phyloP scores from a whole-genome alignment of 2,888 invertebrate species.

The Steinernema carpocapsae region DNA sequence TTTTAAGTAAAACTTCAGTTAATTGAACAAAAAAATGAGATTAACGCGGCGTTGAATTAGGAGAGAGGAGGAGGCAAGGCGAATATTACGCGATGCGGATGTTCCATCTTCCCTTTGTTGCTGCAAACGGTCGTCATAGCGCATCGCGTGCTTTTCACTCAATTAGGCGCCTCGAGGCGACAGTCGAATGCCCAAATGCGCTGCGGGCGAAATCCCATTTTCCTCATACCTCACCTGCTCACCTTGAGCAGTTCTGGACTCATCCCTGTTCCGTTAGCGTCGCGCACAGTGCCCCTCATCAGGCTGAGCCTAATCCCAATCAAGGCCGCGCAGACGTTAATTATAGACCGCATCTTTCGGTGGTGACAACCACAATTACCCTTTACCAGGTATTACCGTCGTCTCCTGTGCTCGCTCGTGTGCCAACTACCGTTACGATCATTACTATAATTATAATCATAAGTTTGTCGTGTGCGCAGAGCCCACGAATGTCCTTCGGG shows the following conservation, averaged over 20 bases:
- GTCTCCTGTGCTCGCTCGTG: neutral
- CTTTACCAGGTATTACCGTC: constrained; percentile 33
- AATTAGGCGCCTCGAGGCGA: constrained; percentile 32
- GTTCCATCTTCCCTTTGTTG: constrained; percentile 32
- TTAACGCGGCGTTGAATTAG: constrained; percentile 14
- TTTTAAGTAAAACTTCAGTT: constrained; percentile 18
- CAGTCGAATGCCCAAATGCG: constrained; percentile 4
- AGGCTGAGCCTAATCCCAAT: neutral
- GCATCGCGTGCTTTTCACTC: constrained; percentile 17
- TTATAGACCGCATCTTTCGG: constrained; percentile 28
- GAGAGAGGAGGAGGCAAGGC: neutral
- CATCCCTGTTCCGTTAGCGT: too few species aligned
- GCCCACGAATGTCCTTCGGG: neutral
- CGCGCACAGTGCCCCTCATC: neutral
- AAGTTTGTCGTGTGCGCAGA: neutral
- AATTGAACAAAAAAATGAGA: constrained; percentile 25
- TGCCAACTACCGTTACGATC: constrained; percentile 35
- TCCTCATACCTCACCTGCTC: neutral
- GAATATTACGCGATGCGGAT: constrained; percentile 29
- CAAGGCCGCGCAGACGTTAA: constrained; percentile 30
- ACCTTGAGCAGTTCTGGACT: neutral
- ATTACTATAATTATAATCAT: constrained; percentile 31
- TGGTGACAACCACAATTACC: constrained; percentile 35
- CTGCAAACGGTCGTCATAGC: neutral
- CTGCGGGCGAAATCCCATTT: constrained; percentile 7